Percentiles rank a stretch among this genome's conserved stretches.
Evolutionary conservation across 2,888 invertebrate genomes (phyloP).

Genomic region (Oscheius sp.): DNA sequence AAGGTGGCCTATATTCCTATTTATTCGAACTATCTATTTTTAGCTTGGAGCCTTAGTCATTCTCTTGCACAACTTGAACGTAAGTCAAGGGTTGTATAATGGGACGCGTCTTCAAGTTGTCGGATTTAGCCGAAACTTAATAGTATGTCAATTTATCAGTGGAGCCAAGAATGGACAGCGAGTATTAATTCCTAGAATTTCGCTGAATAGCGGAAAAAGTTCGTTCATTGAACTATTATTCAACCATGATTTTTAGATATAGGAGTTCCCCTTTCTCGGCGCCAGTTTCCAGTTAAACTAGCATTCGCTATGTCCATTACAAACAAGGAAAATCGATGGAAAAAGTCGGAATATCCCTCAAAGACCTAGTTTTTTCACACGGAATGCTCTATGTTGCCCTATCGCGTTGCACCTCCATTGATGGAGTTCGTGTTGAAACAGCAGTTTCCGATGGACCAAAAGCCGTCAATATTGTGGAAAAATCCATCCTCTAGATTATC

Average conservation of each 20-base stretch:
- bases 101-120: too few relatives aligned
- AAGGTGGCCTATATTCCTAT: too few relatives aligned
- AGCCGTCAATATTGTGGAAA: neutral
- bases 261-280: neutral
- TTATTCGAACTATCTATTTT: too few relatives aligned
- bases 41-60: constrained; percentile 7
- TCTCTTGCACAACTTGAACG: too few relatives aligned
- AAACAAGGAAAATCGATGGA: neutral
- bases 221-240: too few relatives aligned
- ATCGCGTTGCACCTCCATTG: neutral
- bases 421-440: neutral
- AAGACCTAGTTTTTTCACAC: neutral
- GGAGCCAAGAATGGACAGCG: neutral
- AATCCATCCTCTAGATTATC: too few relatives aligned
- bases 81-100: too few relatives aligned
- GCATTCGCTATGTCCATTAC: neutral
- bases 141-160: constrained; percentile 10
- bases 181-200: constrained; percentile 12
- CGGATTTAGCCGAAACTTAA: too few relatives aligned
- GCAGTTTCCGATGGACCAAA: neutral
- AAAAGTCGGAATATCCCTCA: neutral
- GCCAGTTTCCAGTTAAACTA: neutral
- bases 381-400: neutral
- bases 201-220: too few relatives aligned
- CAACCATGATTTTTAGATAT: neutral